Evolutionary conservation across 2,888 invertebrate genomes (phyloP), one percentile per base, ranked within the genome.

Genomic region (Lampropteryx suffumata): DNA sequence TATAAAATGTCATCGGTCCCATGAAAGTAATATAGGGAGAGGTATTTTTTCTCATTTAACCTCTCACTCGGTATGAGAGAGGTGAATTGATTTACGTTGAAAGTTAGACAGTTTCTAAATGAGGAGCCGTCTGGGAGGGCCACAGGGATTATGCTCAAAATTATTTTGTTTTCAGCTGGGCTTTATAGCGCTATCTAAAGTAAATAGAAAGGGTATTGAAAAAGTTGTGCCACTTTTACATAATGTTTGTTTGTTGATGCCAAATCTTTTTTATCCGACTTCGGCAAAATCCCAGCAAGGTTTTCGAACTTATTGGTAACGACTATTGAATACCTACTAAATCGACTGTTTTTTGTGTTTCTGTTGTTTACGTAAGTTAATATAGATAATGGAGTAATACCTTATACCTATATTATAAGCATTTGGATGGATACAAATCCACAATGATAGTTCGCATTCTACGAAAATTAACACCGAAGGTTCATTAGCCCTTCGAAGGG

Each of bases 101-200:
- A 73, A 76, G 65, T 75, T 74, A 57, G 73, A 76, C 76, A 69
- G 68, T 67, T 73, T 51, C 59, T 68, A 69, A 71, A 73, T 68
- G 69, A 67, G 67, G 55, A 62, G 62, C 51, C 14, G 50, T 65
- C 66, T 66, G 65, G 27, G 1, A 24, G 58, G 54, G 56, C 50
- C 49, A 46, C 44, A 40, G 53, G 55, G 57, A 56, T 59, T 48
- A 50, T 51, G 43, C 35, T 43, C 47, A 12, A 45, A 45, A 51
- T 54, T 36, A 46, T 57, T 51, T 52, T 40, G 41, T 58, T 53
- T 55, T 37, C 45, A 39, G 44, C 27, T 26, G 24, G 10, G 29
- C 12, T 36, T 41, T 26, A 17, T 27, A 33, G 17, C 11, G 33
- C 14, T 21, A 41, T 4, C 17, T 46, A 24, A 46, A 51, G 27